Evolutionary conservation across 1,140 invertebrate genomes (phyloP), one percentile per base, ranked within the genome.

Genomic region (Pectinophora gossypiella): DNA sequence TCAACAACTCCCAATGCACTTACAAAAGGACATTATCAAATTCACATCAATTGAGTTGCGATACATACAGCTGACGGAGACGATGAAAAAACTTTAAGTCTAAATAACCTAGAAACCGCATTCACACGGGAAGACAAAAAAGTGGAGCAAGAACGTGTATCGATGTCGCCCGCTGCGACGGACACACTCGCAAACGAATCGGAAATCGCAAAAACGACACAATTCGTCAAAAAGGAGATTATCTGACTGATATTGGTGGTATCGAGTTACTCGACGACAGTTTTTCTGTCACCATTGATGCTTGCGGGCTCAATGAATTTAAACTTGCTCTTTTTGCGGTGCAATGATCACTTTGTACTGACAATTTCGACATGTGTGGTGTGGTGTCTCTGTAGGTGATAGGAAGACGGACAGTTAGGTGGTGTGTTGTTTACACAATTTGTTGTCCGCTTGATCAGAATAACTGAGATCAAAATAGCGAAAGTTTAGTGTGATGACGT

Each of bases 61-160:
- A 23, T 32, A 47, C n/a, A 47, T 32, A 23, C 21, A 32, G 10
- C 18, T 42, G 27, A 32, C n/a, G n/a, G n/a, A n/a, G n/a, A n/a
- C n/a, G 9, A 9, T 3, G 27, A 32, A 32, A 32, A 32, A 49
- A 49, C 16, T 38, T 35, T n/a, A n/a, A n/a, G 35, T n/a, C 35
- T 20, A 42, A 51, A 42, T 51, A 36, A 19, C 48, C 48, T 36
- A 43, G 21, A 45, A 45, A 52, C 50, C 50, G 50, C 50, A 52
- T 52, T 52, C 50, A 38, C 50, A 52, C 22, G 27, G 44, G 15
- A 43, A 9, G 5, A 35, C 12, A 32, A 15, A 22, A 27, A 18
- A 15, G 5, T 6, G 21, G 10, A 12, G 13, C 32, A 40, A 5
- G 16, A 40, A 40, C 12, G 13, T 6, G 36, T 40, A 18, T 40